Percentiles rank a stretch among this genome's conserved stretches.
phyloP scores from a whole-genome alignment of 64 coral and sea anemone species.

The Dendrophyllia cribrosa region DNA sequence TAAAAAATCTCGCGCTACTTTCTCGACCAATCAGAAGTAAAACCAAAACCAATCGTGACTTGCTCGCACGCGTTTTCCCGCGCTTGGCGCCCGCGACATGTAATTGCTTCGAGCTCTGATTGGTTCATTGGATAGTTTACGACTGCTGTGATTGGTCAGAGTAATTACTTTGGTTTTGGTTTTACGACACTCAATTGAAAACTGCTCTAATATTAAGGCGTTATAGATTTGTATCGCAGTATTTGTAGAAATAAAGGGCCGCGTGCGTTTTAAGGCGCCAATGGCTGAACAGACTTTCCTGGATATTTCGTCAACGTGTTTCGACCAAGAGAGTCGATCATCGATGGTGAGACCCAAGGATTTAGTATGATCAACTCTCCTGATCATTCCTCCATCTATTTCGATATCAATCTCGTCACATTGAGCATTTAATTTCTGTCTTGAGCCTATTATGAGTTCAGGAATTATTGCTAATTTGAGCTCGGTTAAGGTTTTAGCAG shows the following conservation, averaged over 20 bases:
- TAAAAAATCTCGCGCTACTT: too few species aligned
- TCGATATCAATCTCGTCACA: background rate
- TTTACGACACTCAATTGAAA: too few species aligned
- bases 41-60: too few species aligned
- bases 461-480: constrained; percentile 4
- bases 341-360: constrained; percentile 2
- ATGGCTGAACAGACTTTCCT: background rate
- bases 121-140: too few species aligned
- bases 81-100: too few species aligned
- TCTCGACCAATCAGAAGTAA: too few species aligned
- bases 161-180: too few species aligned
- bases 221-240: constrained; percentile 3
- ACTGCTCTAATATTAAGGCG: constrained; percentile 19
- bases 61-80: too few species aligned
- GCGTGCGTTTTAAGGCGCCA: constrained; percentile 4
- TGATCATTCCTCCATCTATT: background rate
- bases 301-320: constrained; percentile 11
- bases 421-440: constrained; percentile 9
- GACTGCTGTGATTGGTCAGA: too few species aligned
- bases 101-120: too few species aligned
- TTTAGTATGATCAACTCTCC: constrained; percentile 16
- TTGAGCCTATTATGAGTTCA: constrained; percentile 40
- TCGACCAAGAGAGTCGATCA: constrained; percentile 1
- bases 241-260: background rate
- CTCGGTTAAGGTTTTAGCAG: background rate